Base-by-base conservation (phyloP, 2,888 invertebrate species). In the Tenthredo mesomela region DNA sequence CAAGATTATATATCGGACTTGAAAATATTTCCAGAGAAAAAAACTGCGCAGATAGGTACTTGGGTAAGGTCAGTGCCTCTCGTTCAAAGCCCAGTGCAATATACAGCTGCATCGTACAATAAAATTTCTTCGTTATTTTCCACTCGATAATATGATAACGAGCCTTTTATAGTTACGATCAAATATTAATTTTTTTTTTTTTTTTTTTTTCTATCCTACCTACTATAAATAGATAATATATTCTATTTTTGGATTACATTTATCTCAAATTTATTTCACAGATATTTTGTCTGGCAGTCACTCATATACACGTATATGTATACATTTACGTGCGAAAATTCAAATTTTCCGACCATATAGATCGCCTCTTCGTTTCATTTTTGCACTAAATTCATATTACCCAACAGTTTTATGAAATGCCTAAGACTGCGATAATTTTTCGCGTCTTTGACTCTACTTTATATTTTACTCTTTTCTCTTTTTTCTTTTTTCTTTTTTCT, bases 11-110 rank as follows among this genome's bases (percentile, higher is more conserved):
- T 10, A 21, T 6, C 7, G 40, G 1, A 25, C 1, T 80, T 80
- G 25, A 82, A 82, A 85, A 85, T 85, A 85, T 83, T 85, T 82
- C 54, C 18, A 37, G 18, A 67, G 54, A n/a, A 25, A 61, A 61
- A 85, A 71, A 85, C 82, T 85, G 85, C 85, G 85, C 47, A 85
- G 71, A 85, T 82, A 85, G 71, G 82, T 82, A 43, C 85, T 29
- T 65, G 67, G 70, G 47, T 54, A 84, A 85, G 85, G 85, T 85
- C 85, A 83, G 82, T 85, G 61, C 40, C 37, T 73, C 21, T 37
- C 40, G 47, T 40, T 37, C 21, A 21, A 10, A 15, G 73, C 15
- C 12, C n/a, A 12, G n/a, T 73, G 33, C 37, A 12, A 43, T n/a
- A n/a, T 7, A n/a, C 18, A n/a, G 37, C 18, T 61, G 37, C 40